phyloP scores from a whole-genome alignment of 2,113 vertebrate species.

The Callionymus lyra region DNA sequence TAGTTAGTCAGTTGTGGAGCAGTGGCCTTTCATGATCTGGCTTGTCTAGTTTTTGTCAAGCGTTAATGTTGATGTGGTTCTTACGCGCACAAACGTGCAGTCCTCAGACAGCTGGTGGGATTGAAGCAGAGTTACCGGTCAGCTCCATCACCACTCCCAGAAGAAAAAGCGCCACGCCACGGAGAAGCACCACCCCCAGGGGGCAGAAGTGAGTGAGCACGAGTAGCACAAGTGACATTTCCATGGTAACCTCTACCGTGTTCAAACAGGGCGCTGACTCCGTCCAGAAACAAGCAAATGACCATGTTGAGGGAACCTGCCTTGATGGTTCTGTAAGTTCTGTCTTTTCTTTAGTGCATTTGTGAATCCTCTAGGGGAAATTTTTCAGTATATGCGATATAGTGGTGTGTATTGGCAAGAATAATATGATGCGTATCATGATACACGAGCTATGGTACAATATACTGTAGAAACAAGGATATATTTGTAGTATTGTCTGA shows the following conservation, averaged over 20 bases:
- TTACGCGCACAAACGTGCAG: constrained; percentile 3
- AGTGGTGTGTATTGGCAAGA: background rate
- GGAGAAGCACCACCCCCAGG: constrained; percentile 19
- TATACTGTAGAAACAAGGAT: no score
- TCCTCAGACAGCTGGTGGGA: constrained; percentile 14
- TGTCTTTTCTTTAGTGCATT: background rate
- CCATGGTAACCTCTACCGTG: background rate
- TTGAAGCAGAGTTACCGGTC: constrained; percentile 4
- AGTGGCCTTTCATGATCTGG: no score
- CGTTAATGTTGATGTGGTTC: background rate
- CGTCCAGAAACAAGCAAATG: constrained; percentile 17
- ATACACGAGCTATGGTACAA: no score
- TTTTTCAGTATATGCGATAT: no score
- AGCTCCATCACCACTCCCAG: constrained; percentile 20
- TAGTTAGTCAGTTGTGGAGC: no score
- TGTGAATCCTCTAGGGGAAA: background rate
- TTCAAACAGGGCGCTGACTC: constrained; percentile 34
- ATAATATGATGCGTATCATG: no score
- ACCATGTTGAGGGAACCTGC: constrained; percentile 24
- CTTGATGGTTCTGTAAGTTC: constrained; percentile 58
- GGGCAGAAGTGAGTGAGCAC: constrained; percentile 42
- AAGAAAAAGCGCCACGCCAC: constrained; percentile 33
- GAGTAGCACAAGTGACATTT: no score
- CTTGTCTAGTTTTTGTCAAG: no score
- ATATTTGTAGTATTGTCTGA: no score